Evolutionary conservation across 2,797 vertebrate genomes (phyloP), one percentile per base, ranked within the genome.

Genomic region (Trachops cirrhosus): DNA sequence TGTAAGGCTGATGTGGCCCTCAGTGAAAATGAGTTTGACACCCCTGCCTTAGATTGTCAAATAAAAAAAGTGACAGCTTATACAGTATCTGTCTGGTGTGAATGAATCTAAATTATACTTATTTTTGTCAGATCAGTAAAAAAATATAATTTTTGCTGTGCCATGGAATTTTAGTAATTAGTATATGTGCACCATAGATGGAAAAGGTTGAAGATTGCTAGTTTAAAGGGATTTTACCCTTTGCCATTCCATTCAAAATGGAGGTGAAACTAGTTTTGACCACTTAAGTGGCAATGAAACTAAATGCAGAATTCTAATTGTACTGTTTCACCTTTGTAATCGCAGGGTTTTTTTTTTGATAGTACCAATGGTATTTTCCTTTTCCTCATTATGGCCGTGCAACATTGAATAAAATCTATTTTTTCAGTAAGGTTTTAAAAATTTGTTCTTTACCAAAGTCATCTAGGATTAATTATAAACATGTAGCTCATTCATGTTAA

Each of bases 401-500:
- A 91, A 15, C 70, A 54, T 67, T 95, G 78, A 86, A 64, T 19
- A 78, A 88, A 87, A 92, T 44, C 37, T 39, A 22, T 68, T 84
- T 93, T 80, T 79, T 75, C 21, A 62, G 37, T 39, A 89, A 73
- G 22, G 29, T 74, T 96, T 93, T 80, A 62, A 97, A 97, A 94
- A 80, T 59, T 54, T 70, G 67, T 37, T 52, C n/a, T 94, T 94
- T 89, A 48, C 39, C 21, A 24, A 85, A 96, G 78, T 88, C 85
- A 95, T 78, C 44, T 83, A 82, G 46, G n/a, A 37, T 94, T 95
- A 82, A 93, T 94, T 96, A 77, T 5, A 93, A 95, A 97, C 82
- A 70, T 46, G 24, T 78, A 82, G 46, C 62, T 75, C 16, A 84
- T 94, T 95, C 32, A 29, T 84, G 16, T 96, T 94, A 89, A 92